These are phyloP conservation scores for Ciconia stormi DNA, from an alignment of 2,113 vertebrate species.

Conservation along the genomic window DNA sequence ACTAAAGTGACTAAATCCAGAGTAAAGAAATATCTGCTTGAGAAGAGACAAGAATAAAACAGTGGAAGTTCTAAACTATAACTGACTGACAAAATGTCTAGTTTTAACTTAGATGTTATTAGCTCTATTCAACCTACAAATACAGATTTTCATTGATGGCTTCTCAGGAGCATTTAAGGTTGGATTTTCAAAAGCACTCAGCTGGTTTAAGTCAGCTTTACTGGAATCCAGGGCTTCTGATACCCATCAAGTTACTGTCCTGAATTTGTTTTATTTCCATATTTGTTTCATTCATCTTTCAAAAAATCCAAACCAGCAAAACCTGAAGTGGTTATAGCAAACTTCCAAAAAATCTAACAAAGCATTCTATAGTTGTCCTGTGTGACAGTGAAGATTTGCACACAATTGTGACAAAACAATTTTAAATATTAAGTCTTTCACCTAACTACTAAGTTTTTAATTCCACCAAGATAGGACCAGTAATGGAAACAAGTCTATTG, in stretches of 20 bases:
- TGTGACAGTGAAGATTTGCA: neutral
- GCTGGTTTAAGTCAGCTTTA: neutral
- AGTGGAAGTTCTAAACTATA: neutral
- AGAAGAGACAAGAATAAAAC: neutral
- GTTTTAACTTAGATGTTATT: neutral
- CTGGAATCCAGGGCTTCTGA: neutral
- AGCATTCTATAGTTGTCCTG: neutral
- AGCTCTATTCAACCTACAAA: neutral
- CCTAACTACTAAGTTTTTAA: neutral
- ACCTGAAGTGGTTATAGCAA: neutral
- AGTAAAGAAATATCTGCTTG: neutral
- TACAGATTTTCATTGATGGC: neutral
- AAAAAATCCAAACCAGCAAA: neutral
- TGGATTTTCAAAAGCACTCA: neutral
- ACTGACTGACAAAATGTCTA: neutral
- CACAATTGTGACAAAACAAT: neutral
- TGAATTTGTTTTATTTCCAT: neutral
- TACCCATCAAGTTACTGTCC: neutral
- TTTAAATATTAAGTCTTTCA: neutral
- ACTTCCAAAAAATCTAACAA: neutral
- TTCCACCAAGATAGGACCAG: neutral
- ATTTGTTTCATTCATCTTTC: neutral
- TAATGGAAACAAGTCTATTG: neutral
- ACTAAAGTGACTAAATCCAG: neutral
- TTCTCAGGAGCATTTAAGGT: neutral